A percentile compares a stretch with the other conserved stretches of the same genome.
Evolutionary conservation across 2,888 invertebrate genomes (phyloP).

Genomic region (Phorcus lineatus): DNA sequence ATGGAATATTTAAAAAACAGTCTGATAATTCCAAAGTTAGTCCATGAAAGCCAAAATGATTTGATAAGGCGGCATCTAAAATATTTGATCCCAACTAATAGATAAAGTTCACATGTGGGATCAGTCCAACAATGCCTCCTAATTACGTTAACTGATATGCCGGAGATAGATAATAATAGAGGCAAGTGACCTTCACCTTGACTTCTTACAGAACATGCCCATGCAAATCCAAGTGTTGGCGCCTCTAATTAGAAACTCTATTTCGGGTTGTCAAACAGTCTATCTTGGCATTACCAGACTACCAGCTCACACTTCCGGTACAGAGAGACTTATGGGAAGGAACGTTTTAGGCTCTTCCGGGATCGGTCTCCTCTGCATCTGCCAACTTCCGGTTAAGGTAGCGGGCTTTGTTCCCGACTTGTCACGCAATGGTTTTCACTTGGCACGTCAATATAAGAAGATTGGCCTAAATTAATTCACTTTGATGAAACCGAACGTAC

Average conservation of each 20-base stretch:
- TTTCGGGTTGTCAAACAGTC: background rate
- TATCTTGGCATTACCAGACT: background rate
- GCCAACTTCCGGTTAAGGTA: background rate
- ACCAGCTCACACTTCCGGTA: constrained; percentile 11
- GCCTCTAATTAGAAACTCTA: constrained; percentile 1
- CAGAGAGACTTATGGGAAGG: background rate
- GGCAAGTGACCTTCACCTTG: too few relatives aligned
- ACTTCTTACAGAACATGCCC: background rate
- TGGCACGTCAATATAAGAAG: constrained; percentile 1
- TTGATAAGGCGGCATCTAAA: too few relatives aligned
- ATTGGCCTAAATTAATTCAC: background rate
- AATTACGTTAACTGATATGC: background rate
- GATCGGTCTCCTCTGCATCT: background rate
- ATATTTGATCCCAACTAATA: too few relatives aligned
- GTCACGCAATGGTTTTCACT: background rate
- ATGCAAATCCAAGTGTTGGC: background rate
- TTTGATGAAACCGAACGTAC: background rate
- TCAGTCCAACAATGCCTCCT: background rate
- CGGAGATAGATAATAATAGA: background rate
- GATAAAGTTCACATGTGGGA: background rate
- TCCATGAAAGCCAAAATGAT: too few relatives aligned
- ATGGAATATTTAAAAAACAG: too few relatives aligned
- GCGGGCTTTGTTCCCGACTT: background rate
- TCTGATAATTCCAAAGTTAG: too few relatives aligned
- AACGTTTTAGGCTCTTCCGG: constrained; percentile 4